Percentiles rank a stretch among this genome's conserved stretches.
Conservation (phyloP, 2,888 invertebrate genomes). For the Idaea straminata region DNA sequence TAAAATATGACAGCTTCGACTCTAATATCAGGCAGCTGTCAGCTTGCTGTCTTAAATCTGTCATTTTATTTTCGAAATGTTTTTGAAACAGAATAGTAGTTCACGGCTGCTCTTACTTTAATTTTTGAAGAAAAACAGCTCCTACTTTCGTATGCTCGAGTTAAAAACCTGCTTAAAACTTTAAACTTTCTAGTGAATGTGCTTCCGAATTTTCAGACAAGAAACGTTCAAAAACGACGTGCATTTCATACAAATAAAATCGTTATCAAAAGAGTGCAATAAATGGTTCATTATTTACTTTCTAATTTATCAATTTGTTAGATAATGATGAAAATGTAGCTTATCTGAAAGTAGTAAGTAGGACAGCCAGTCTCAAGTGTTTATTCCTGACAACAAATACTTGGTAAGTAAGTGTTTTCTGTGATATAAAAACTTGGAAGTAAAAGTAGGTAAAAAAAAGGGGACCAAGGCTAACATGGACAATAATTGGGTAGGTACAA, state of each 20-base stretch:
- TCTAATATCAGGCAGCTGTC: no score
- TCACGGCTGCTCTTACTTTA: not conserved
- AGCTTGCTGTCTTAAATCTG: no score
- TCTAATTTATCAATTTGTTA: conserved; percentile 44
- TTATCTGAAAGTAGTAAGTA: conserved; percentile 34
- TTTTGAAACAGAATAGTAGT: no score
- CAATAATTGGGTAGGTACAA: not conserved
- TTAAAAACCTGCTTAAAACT: not conserved
- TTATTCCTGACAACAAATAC: conserved; percentile 9
- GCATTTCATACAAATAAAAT: conserved; percentile 3
- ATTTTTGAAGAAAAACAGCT: not conserved
- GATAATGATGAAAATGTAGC: conserved; percentile 37
- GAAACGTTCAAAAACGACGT: not conserved
- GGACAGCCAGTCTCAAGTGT: conserved; percentile 30
- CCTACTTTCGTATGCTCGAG: not conserved
- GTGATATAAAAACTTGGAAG: no score
- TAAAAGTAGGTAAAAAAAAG: not conserved
- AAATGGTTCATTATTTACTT: conserved; percentile 42
- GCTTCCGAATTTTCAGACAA: not conserved
- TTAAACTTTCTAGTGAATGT: not conserved
- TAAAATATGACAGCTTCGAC: no score
- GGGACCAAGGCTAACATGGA: conserved; percentile 15
- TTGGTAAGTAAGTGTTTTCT: not conserved
- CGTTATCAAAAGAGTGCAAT: conserved; percentile 62
- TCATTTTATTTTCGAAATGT: no score